Percentiles rank a stretch among this genome's conserved stretches.
Conservation (phyloP, 1,140 invertebrate genomes). For the Chironomus tepperi region DNA sequence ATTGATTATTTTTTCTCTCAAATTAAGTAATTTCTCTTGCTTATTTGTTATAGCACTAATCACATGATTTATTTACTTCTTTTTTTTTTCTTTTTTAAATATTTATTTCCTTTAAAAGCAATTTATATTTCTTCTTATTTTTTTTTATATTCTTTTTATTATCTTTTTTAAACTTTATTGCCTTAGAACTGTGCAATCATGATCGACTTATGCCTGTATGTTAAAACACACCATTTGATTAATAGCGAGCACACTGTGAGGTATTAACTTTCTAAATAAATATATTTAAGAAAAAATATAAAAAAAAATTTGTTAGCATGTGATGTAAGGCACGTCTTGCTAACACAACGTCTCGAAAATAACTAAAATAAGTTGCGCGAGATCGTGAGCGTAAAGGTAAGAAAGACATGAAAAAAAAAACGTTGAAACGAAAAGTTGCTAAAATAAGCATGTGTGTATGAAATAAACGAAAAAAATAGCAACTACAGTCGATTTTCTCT, state of each 20-base stretch:
- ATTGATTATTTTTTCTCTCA: slow-evolving; percentile 18
- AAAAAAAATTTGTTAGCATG: neutral
- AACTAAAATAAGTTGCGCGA: slow-evolving; percentile 1
- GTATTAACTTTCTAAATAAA: slow-evolving; percentile 15
- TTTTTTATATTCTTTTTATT: too few relatives aligned
- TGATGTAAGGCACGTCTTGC: neutral
- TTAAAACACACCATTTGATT: neutral
- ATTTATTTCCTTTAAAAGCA: neutral
- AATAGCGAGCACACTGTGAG: slow-evolving; percentile 1
- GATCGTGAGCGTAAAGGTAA: slow-evolving; percentile 1
- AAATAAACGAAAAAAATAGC: too few relatives aligned
- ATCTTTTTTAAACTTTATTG: too few relatives aligned
- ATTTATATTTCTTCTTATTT: neutral
- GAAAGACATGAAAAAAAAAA: neutral
- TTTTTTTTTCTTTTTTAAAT: neutral
- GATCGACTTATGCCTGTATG: too few relatives aligned
- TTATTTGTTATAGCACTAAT: slow-evolving; percentile 2
- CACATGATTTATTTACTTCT: neutral
- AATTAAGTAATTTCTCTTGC: neutral
- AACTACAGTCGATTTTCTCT: neutral
- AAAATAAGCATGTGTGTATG: neutral
- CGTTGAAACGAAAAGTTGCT: neutral
- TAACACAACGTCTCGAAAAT: neutral
- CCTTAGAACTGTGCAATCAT: too few relatives aligned
- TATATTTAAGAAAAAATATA: slow-evolving; percentile 15